Evolutionary conservation across 2,888 invertebrate species (phyloP), one percentile per base, ranked within the genome.

Genomic region (Metopia argyrocephala): DNA sequence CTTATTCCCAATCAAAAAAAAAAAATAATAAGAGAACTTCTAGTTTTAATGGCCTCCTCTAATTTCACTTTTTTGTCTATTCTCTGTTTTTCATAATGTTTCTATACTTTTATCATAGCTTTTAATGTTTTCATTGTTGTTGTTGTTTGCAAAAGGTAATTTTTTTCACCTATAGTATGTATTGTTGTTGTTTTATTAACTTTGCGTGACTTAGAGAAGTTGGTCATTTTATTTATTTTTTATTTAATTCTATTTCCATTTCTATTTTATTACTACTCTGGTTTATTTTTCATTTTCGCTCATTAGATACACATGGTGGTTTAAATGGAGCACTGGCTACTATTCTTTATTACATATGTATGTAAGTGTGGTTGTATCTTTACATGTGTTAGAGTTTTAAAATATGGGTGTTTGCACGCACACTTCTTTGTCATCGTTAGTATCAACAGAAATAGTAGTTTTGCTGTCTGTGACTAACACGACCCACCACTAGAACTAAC

Each of bases 191-290:
- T 85, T 68, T 84, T 85, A 84, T 84, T 79, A n/a, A 78, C 83
- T 86, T 87, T 82, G 87, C 87, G 87, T 87, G 87, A 88, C 87
- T 85, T 84, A 73, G 65, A 79, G 82, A 83, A 85, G 84, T 83
- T 88, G 87, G 88, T 86, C 87, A 87, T 83, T 84, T 38, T 84
- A 82, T 83, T 82, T 82, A 81, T 75, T 82, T 83, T 73, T 70
- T 71, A n/a, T 78, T 79, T 74, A 38, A 82, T 79, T 81, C 57
- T 52, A 46, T 74, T 61, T 15, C 46, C 27, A 56, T 38, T 38
- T 15, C 38, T 3, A 38, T 38, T 38, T 38, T 38, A 12, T 38
- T 31, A 9, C 38, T 50, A 59, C 18, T 7, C n/a, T 25, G 50
- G 2, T 50, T 27, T 25, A 27, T 65, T 54, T 65, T 69, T 62